A percentile compares a stretch with the other conserved stretches of the same genome.
These are phyloP conservation scores for Bombycilla garrulus DNA, from an alignment of 2,113 vertebrate species.

Conservation along the genomic window DNA sequence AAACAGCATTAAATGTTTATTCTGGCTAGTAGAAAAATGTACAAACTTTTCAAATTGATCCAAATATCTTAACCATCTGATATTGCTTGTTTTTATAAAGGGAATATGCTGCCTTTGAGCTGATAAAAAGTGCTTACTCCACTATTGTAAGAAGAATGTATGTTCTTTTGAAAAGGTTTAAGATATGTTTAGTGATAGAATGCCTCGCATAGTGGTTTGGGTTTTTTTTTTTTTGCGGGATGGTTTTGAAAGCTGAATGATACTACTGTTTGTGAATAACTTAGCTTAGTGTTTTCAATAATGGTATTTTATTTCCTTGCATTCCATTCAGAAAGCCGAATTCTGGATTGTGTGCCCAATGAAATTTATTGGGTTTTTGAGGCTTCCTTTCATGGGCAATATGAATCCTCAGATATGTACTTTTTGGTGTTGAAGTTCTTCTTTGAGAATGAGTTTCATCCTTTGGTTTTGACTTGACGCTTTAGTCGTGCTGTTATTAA, in stretches of 20 bases:
- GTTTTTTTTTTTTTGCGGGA: background rate
- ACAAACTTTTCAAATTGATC: background rate
- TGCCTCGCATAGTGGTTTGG: background rate
- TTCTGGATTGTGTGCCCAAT: background rate
- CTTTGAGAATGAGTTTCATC: background rate
- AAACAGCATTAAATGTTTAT: background rate
- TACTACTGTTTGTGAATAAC: background rate
- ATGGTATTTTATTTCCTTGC: background rate
- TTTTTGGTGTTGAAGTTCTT: background rate
- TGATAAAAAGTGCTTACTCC: background rate
- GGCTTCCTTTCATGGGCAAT: background rate
- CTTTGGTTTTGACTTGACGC: background rate
- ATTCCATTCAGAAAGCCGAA: background rate
- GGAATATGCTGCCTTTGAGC: background rate
- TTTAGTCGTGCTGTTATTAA: background rate
- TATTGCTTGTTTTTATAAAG: background rate
- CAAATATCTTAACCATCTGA: background rate
- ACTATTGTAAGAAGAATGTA: background rate
- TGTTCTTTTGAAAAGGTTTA: background rate
- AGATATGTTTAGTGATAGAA: background rate
- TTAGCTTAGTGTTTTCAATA: background rate
- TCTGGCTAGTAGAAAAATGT: background rate
- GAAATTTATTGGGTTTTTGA: background rate
- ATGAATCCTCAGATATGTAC: background rate
- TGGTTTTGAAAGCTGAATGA: background rate